phyloP scores from a whole-genome alignment of 2,888 invertebrate species.

The Oxytorus armatus region DNA sequence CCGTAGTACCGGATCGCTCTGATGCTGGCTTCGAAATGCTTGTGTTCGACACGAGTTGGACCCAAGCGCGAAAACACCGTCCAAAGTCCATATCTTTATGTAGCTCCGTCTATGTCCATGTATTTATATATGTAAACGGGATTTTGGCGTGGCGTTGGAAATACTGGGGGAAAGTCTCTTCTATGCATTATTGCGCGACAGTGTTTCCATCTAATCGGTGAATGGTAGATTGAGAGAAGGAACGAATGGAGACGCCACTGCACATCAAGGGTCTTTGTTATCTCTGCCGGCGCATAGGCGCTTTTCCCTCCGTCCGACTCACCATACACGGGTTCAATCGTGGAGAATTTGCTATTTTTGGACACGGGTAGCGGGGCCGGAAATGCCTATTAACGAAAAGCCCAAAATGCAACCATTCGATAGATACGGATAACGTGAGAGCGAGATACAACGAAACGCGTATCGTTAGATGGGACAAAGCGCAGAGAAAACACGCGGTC shows the following conservation, averaged over 20 bases:
- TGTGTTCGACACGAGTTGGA: constrained; percentile 14
- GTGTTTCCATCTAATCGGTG: constrained; percentile 22
- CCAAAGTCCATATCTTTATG: constrained; percentile 9
- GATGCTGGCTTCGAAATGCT: constrained; percentile 7
- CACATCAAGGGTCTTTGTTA: constrained; percentile 23
- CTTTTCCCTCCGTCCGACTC: too few species aligned
- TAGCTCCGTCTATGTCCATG: background rate
- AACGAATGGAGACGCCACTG: constrained; percentile 11
- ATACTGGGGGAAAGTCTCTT: constrained; percentile 35
- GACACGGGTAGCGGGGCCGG: constrained; percentile 48
- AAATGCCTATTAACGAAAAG: constrained; percentile 24
- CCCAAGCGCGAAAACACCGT: constrained; percentile 6
- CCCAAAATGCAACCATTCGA: constrained; percentile 42
- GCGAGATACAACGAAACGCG: background rate
- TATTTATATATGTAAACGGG: background rate
- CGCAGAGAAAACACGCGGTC: constrained; percentile 23
- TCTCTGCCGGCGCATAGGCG: constrained; percentile 40
- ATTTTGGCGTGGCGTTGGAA: constrained; percentile 22
- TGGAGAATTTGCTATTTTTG: constrained; percentile 57
- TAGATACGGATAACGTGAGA: background rate
- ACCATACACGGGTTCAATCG: too few species aligned
- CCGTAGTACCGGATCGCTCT: too few species aligned
- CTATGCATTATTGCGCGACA: constrained; percentile 22
- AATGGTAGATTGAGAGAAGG: background rate
- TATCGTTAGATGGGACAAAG: background rate